These are phyloP conservation scores for Cryptops parisi DNA, from an alignment of 2,888 invertebrate species.

Conservation along the genomic window DNA sequence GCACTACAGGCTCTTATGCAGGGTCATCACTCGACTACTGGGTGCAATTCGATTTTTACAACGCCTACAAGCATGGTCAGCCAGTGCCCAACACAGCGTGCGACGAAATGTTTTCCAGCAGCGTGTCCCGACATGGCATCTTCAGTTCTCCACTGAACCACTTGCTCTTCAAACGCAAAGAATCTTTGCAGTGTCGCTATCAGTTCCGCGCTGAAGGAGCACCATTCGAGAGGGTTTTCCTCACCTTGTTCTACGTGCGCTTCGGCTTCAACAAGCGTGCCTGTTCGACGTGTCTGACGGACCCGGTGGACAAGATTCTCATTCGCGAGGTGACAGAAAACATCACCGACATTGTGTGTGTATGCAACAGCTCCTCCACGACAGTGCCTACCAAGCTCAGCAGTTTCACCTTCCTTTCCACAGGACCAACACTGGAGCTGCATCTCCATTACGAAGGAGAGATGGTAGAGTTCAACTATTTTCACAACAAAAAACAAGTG, in stretches of 20 bases:
- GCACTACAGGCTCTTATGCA: conserved; percentile 81
- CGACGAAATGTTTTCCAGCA: conserved; percentile 74
- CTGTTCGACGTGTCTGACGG: conserved; percentile 19
- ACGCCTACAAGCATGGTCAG: conserved; percentile 72
- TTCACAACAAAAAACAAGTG: conserved; percentile 44
- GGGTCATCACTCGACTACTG: conserved; percentile 86
- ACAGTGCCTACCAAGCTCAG: not conserved
- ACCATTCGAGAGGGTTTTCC: conserved; percentile 24
- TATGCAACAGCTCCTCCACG: conserved; percentile 14
- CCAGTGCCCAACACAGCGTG: conserved; percentile 65
- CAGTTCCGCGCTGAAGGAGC: conserved; percentile 23
- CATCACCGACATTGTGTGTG: conserved; percentile 12
- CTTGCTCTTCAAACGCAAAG: conserved; percentile 53
- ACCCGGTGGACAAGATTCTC: conserved; percentile 20
- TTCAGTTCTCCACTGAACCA: conserved; percentile 73
- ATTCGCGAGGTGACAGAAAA: conserved; percentile 20
- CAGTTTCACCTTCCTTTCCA: conserved; percentile 9
- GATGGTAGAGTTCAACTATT: conserved; percentile 12
- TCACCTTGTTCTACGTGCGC: conserved; percentile 21
- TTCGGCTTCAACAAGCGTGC: conserved; percentile 21
- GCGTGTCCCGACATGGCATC: conserved; percentile 55
- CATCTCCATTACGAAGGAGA: conserved; percentile 7
- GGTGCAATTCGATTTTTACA: conserved; percentile 89
- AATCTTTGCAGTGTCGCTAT: conserved; percentile 42
- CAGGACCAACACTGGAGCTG: conserved; percentile 7